Conservation (phyloP, 2,113 vertebrate genomes). For the Chaetodon trifascialis region DNA sequence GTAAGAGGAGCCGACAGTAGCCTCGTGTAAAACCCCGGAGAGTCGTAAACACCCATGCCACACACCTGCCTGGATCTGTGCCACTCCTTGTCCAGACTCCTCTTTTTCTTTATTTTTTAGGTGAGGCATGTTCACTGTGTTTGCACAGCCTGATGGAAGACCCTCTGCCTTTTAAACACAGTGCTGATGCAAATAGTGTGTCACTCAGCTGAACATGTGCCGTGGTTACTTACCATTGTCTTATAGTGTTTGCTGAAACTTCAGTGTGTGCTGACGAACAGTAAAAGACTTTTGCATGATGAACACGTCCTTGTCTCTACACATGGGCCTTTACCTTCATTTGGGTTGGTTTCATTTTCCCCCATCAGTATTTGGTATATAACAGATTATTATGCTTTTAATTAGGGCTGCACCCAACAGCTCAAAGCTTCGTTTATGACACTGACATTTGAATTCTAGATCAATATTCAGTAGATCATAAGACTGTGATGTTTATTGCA, state of each 20-base stretch:
- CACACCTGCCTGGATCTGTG: background rate
- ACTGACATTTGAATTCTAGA: too few relatives aligned
- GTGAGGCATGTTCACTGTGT: background rate
- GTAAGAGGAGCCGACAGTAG: background rate
- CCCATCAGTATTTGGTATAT: background rate
- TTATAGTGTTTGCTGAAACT: background rate
- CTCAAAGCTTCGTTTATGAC: too few relatives aligned
- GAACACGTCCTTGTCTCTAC: background rate
- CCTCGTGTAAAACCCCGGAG: background rate
- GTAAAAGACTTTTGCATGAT: background rate
- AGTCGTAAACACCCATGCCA: background rate
- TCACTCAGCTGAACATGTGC: background rate
- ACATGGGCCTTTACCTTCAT: background rate
- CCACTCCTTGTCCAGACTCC: background rate
- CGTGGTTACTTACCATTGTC: constrained; percentile 6
- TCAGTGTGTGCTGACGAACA: background rate
- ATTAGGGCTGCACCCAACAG: background rate
- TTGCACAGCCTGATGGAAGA: constrained; percentile 12
- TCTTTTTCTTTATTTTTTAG: constrained; percentile 26
- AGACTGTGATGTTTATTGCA: too few relatives aligned
- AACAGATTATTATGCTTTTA: background rate
- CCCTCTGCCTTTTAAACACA: constrained; percentile 8
- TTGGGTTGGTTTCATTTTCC: too few relatives aligned
- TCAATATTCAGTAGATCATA: too few relatives aligned
- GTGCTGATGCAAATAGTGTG: background rate